These are phyloP conservation scores for Galleria mellonella DNA, from an alignment of 1,140 invertebrate genomes.

Conservation along the genomic window DNA sequence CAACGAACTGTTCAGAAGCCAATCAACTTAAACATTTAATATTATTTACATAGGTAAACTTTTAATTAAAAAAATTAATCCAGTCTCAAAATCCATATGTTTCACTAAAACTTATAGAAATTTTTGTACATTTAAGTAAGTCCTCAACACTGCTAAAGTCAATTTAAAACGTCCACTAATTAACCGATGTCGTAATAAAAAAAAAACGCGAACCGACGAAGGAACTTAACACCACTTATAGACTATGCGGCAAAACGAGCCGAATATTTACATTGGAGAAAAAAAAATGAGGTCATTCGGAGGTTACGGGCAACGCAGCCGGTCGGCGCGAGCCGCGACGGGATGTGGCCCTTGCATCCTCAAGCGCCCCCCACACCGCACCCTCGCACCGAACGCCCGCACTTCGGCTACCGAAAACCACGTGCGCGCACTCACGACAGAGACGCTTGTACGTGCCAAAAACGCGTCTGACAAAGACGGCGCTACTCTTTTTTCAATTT, in stretches of 20 bases:
- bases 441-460: slow-evolving; percentile 26
- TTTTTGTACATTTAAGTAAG: slow-evolving; percentile 33
- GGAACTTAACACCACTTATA: slow-evolving; percentile 73
- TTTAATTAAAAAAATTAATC: slow-evolving; percentile 8
- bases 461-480: slow-evolving; percentile 29
- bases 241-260: slow-evolving; percentile 69
- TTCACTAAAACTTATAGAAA: slow-evolving; percentile 34
- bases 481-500: slow-evolving; percentile 70
- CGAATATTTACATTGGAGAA: slow-evolving; percentile 73
- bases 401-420: slow-evolving; percentile 44
- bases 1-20: slow-evolving; percentile 36
- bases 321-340: slow-evolving; percentile 67
- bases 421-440: slow-evolving; percentile 60
- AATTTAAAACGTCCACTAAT: slow-evolving; percentile 43
- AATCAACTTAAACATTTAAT: slow-evolving; percentile 31
- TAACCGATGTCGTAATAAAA: slow-evolving; percentile 35
- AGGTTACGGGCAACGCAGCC: slow-evolving; percentile 73
- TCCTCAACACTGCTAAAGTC: slow-evolving; percentile 39
- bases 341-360: slow-evolving; percentile 48
- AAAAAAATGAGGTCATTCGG: slow-evolving; percentile 72
- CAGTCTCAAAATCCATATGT: slow-evolving; percentile 35
- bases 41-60: slow-evolving; percentile 33
- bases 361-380: slow-evolving; percentile 21
- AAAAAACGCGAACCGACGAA: slow-evolving; percentile 47
- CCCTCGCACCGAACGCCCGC: slow-evolving; percentile 24